phyloP scores from a whole-genome alignment of 1,140 invertebrate genomes.

The roundworm (Caenorhabditis elegans) region WBcel235 BX284606.5:2847501-2848000 shows the following conservation, averaged over 20 bases:
- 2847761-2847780: too few relatives aligned
- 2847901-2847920: slow-evolving; percentile 47
- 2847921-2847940: neutral
- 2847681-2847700: slow-evolving; percentile 43
- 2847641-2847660: neutral
- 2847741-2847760: too few relatives aligned
- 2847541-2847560: too few relatives aligned
- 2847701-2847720: slow-evolving; percentile 53
- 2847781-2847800: slow-evolving; percentile 61
- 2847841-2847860: slow-evolving; percentile 58
- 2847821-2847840: slow-evolving; percentile 59
- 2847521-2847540: too few relatives aligned
- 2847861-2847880: slow-evolving; percentile 64
- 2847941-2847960: slow-evolving; percentile 4
- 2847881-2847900: slow-evolving; percentile 61
- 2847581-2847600: too few relatives aligned
- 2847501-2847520: too few relatives aligned
- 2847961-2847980: slow-evolving; percentile 41
- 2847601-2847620: slow-evolving; percentile 33
- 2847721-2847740: slow-evolving; percentile 63
- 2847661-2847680: neutral
- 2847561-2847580: too few relatives aligned
- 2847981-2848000: slow-evolving; percentile 53
- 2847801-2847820: slow-evolving; percentile 62
- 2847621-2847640: neutral